Base-by-base conservation (phyloP, 2,113 vertebrate genomes). In the Natator depressus region DNA sequence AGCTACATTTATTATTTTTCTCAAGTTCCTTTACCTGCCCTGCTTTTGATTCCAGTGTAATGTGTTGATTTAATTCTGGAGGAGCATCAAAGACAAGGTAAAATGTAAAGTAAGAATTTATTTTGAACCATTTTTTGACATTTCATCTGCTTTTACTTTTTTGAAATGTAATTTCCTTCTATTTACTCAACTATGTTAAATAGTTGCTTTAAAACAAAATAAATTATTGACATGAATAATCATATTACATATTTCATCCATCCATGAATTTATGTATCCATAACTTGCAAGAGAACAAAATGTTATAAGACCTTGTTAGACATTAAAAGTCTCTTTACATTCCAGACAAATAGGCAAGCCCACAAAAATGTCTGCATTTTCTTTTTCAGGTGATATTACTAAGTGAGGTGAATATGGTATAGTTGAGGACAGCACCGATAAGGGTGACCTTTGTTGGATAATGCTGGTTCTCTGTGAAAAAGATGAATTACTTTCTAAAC, bases 361-460 rank as follows among this genome's bases (percentile, higher is more conserved):
- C 24, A 31, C 69, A 57, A 13, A 5, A 49, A 2, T 10, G 19
- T 11, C 7, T 1, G 10, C 19, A 62, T 51, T 35, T 14, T 14
- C 9, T 84, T 65, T 59, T 27, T 55, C 29, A 47, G 85, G 62
- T 6, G 14, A 4, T 1, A 10, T 80, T 0, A 6, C n/a, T 42
- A 75, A 42, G 11, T 42, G 22, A 38, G 38, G 35, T 38, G n/a
- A 72, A 72, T 72, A 38, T 38, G 0, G 87, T 42, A 76, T 38
- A 4, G 47, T 12, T 0, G 7, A 11, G 49, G 46, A 57, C 76
- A 14, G 2, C 76, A 42, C 90, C 29, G 90, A 14, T 2, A 1
- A 83, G n/a, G 85, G 83, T 85, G 96, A 93, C 94, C 90, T 91
- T 87, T 95, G 65, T 88, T 57, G 87, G 96, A 31, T 65, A 88